Base-by-base conservation (phyloP, 2,797 vertebrate genomes). In the Acrossocheilus wenchowensis region DNA sequence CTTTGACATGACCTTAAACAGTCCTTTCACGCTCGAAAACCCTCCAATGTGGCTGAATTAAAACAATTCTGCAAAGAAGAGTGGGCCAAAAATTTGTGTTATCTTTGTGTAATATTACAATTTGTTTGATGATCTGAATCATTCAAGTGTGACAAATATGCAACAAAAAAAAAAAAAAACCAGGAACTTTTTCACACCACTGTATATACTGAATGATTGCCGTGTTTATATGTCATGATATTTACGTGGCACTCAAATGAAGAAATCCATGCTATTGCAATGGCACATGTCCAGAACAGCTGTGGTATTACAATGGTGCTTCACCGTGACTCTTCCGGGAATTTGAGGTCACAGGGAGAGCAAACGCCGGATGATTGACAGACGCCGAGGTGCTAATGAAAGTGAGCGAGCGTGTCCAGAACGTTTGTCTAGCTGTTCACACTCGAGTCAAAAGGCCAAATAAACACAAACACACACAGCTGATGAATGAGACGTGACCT, bases 401-500 rank as follows among this genome's bases (percentile, higher is more conserved):
- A 68, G 64, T 68, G 30, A 68, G 64, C 2, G 6, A 66, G 62
- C 5, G 14, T 34, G 62, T 34, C 64, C 64, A 26, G 30, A 14
- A 66, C 14, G 30, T 66, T 66, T 66, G 64, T 17, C 6, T 68
- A 68, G 30, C 69, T 43, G 69, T 71, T 71, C 36, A 71, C 69
- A 43, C 69, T 41, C 19, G 5, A n/a, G 69, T 41, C 69, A 43
- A 71, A 41, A 41, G 69, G 39, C 69, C 69, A 71, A 43, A 43
- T 2, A 71, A 41, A 71, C 36, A 71, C 68, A 71, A 71, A 71
- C 19, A 71, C 17, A 71, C 64, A 36, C 64, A 68, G 64, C 15
- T 68, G 64, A 68, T 68, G 30, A 68, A 68, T 68, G 64, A 68
- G 62, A 66, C 62, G 14, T 66, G 30, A 66, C 30, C 64, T 17